Evolutionary conservation across 1,140 invertebrate species (phyloP).

Genomic region (Hydropsyche tenuis): DNA sequence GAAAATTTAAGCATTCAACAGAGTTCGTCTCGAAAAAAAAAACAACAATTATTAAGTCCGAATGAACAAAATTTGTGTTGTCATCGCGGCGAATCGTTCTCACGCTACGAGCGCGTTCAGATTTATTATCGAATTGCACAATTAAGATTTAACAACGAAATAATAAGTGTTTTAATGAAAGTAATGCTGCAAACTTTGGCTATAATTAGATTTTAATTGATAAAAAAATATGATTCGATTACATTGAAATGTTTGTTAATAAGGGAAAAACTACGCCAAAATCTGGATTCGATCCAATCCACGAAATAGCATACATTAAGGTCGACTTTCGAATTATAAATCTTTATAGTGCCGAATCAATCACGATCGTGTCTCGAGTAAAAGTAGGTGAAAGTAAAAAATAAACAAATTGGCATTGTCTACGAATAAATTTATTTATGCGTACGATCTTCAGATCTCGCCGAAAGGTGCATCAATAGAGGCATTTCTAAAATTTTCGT

Average conservation of each 20-base stretch:
- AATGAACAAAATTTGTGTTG: neutral
- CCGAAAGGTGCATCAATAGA: constrained; percentile 11
- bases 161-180: too few relatives aligned
- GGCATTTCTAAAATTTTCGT: neutral
- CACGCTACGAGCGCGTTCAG: neutral
- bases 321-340: constrained; percentile 26
- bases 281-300: too few relatives aligned
- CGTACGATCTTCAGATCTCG: neutral
- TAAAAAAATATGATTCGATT: too few relatives aligned
- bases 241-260: too few relatives aligned
- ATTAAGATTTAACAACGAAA: neutral
- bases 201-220: too few relatives aligned
- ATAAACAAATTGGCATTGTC: constrained; percentile 27
- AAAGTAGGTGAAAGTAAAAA: constrained; percentile 30
- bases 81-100: neutral
- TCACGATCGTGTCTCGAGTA: constrained; percentile 11
- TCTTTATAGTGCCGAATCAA: constrained; percentile 10
- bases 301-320: constrained; percentile 4
- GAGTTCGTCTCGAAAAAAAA: too few relatives aligned
- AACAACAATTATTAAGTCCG: too few relatives aligned
- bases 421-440: constrained; percentile 20
- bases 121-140: constrained; percentile 10
- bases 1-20: neutral
- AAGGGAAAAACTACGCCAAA: too few relatives aligned
- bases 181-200: too few relatives aligned